Evolutionary conservation across 2,113 vertebrate species (phyloP).

Genomic region (Ceuthmochares aereus): DNA sequence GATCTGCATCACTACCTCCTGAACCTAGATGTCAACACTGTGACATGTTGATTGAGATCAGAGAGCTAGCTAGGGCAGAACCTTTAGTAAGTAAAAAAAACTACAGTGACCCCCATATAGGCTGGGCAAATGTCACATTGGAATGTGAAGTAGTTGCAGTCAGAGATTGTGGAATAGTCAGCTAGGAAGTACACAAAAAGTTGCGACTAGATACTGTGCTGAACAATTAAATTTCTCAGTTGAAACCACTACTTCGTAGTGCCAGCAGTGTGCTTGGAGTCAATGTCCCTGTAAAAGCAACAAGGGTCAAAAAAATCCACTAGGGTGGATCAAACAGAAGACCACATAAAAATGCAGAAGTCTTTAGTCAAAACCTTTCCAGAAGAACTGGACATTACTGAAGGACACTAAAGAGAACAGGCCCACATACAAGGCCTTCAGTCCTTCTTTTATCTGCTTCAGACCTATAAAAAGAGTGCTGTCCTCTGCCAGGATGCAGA

Average conservation of each 20-base stretch:
- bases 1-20: background rate
- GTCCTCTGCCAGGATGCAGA: background rate
- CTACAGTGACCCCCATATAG: background rate
- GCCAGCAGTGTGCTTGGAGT: background rate
- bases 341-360: background rate
- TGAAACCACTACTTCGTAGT: background rate
- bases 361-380: background rate
- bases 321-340: background rate
- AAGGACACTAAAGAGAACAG: background rate
- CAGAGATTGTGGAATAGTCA: background rate
- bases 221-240: background rate
- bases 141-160: background rate
- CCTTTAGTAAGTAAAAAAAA: background rate
- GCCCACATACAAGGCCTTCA: background rate
- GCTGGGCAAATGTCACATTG: background rate
- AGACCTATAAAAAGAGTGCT: background rate
- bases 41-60: background rate
- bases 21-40: background rate
- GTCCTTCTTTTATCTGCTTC: background rate
- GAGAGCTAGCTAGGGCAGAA: background rate
- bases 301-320: background rate
- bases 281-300: background rate
- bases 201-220: rapidly evolving
- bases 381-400: background rate
- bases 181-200: background rate